Conservation (phyloP, 2,888 invertebrate genomes). For the Tipula lateralis region DNA sequence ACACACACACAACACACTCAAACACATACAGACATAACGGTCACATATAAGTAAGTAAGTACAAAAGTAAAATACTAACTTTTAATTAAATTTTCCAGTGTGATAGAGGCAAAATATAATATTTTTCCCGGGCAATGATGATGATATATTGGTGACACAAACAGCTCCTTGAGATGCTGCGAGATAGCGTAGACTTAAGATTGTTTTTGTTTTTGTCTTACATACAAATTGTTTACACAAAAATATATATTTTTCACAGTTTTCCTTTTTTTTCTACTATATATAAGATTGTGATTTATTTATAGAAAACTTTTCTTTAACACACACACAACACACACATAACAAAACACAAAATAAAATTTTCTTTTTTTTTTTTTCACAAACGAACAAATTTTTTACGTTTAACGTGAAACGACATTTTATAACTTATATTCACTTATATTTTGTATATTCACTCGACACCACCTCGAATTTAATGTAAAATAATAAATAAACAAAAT, state of each 20-base stretch:
- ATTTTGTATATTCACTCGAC: not conserved
- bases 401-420: slow-evolving; percentile 13
- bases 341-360: not conserved
- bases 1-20: no score
- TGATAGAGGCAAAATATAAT: not conserved
- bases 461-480: not conserved
- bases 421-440: not conserved
- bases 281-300: not conserved
- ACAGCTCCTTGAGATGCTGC: not conserved
- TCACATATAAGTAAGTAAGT: not conserved
- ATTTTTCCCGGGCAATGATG: not conserved
- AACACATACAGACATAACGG: not conserved
- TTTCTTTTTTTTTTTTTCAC: not conserved
- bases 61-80: not conserved
- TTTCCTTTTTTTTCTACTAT: not conserved
- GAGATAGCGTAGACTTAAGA: not conserved
- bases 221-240: slow-evolving; percentile 4
- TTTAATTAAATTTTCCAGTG: not conserved
- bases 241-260: slow-evolving; percentile 2
- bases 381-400: not conserved
- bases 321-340: not conserved
- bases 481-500: not conserved
- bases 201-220: not conserved
- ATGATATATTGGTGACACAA: not conserved
- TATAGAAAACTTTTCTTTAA: not conserved